Evolutionary conservation across 2,888 invertebrate genomes (phyloP).

Genomic region (Luperina testacea): DNA sequence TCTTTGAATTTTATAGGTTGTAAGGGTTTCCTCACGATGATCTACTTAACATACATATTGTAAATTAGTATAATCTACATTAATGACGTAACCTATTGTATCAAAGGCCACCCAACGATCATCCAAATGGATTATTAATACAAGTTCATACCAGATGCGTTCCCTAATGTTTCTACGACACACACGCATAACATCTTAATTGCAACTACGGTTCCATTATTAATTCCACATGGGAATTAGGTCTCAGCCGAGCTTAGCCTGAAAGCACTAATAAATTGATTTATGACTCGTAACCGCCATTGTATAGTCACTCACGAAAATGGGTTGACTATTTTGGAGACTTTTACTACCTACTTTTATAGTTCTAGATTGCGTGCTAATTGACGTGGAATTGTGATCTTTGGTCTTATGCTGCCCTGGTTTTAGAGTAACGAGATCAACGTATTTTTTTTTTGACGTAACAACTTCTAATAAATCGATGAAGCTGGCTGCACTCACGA

Average conservation of each 20-base stretch:
- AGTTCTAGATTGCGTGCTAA: constrained; percentile 45
- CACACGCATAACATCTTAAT: constrained; percentile 65
- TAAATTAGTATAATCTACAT: constrained; percentile 7
- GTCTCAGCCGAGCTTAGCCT: constrained; percentile 69
- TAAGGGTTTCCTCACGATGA: neutral
- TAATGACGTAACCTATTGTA: neutral
- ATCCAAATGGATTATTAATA: constrained; percentile 37
- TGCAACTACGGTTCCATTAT: constrained; percentile 71
- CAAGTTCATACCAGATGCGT: constrained; percentile 52
- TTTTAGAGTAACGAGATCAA: constrained; percentile 17
- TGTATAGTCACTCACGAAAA: constrained; percentile 69
- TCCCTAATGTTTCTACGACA: constrained; percentile 52
- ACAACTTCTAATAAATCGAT: no score
- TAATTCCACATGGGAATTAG: constrained; percentile 75
- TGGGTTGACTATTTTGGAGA: constrained; percentile 62
- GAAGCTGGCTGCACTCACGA: no score
- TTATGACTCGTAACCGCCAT: constrained; percentile 63
- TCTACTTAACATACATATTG: neutral
- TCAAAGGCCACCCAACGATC: constrained; percentile 51
- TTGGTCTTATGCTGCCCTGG: constrained; percentile 48
- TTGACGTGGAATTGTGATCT: constrained; percentile 40
- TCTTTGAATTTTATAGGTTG: neutral
- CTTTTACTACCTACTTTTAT: constrained; percentile 57
- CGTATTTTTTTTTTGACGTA: neutral
- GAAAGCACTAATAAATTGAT: constrained; percentile 73